Conservation (phyloP, 2,888 invertebrate species). For the Gonocerus acuteangulatus region DNA sequence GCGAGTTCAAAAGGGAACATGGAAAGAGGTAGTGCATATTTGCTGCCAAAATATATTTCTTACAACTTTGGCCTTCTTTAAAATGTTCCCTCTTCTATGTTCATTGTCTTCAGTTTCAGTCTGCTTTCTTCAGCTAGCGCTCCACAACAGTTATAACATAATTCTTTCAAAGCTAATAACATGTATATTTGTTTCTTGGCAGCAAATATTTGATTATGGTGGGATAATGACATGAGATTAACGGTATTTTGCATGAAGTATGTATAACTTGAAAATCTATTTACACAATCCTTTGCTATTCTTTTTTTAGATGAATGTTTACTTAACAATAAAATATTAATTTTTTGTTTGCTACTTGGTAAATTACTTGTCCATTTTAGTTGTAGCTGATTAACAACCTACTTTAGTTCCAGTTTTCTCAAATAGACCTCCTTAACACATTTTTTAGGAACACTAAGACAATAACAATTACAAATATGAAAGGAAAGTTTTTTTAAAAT, state of each 20-base stretch:
- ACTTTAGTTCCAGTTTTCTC: too few relatives aligned
- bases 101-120: not conserved
- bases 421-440: too few relatives aligned
- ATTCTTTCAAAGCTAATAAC: not conserved
- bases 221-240: constrained; percentile 6
- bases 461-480: too few relatives aligned
- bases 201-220: constrained; percentile 22
- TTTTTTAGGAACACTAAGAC: too few relatives aligned
- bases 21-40: constrained; percentile 79
- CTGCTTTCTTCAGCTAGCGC: not conserved
- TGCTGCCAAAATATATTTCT: constrained; percentile 29
- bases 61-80: not conserved
- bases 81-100: not conserved
- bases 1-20: constrained; percentile 98
- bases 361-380: too few relatives aligned
- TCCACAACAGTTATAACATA: not conserved
- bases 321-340: too few relatives aligned
- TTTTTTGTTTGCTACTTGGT: too few relatives aligned
- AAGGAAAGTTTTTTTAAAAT: too few relatives aligned
- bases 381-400: too few relatives aligned
- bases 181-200: constrained; percentile 4
- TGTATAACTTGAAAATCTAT: not conserved
- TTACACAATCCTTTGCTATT: too few relatives aligned
- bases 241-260: constrained; percentile 11
- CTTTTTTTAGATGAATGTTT: too few relatives aligned